A percentile compares a stretch with the other conserved stretches of the same genome.
phyloP scores from a whole-genome alignment of 2,113 vertebrate genomes.

The Perccottus glenii region DNA sequence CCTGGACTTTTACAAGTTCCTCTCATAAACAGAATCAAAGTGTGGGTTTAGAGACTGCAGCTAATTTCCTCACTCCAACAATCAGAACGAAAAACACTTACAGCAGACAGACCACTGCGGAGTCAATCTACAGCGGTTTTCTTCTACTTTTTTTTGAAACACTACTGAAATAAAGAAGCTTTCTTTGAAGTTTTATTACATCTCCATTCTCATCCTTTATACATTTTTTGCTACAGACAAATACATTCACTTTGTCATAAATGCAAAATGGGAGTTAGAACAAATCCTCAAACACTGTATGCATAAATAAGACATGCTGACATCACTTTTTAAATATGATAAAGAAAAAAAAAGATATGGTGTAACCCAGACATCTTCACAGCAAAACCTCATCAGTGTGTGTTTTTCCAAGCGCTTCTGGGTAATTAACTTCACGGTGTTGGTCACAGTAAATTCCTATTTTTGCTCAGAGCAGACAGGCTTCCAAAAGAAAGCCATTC shows the following conservation, averaged over 20 bases:
- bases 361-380: conserved; percentile 15
- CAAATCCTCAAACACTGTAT: background rate
- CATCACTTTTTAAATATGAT: background rate
- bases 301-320: conserved; percentile 10
- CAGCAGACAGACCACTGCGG: conserved; percentile 19
- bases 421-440: conserved; percentile 55
- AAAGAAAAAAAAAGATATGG: conserved; percentile 4
- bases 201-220: conserved; percentile 13
- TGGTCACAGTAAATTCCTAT: conserved; percentile 55
- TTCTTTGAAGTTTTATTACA: conserved; percentile 37
- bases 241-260: conserved; percentile 61
- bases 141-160: conserved; percentile 52
- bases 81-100: conserved; percentile 5
- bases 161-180: conserved; percentile 59
- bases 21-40: conserved; percentile 47
- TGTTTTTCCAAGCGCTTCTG: conserved; percentile 37
- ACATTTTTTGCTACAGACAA: conserved; percentile 36
- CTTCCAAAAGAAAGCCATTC: conserved; percentile 62
- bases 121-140: conserved; percentile 32
- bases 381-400: conserved; percentile 27
- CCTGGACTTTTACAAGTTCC: conserved; percentile 27
- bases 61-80: conserved; percentile 20
- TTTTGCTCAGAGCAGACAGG: conserved; percentile 56
- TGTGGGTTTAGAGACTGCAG: conserved; percentile 32
- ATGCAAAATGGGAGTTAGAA: conserved; percentile 21